Conservation (phyloP, 2,888 invertebrate genomes). For the Diarsia rubi region DNA sequence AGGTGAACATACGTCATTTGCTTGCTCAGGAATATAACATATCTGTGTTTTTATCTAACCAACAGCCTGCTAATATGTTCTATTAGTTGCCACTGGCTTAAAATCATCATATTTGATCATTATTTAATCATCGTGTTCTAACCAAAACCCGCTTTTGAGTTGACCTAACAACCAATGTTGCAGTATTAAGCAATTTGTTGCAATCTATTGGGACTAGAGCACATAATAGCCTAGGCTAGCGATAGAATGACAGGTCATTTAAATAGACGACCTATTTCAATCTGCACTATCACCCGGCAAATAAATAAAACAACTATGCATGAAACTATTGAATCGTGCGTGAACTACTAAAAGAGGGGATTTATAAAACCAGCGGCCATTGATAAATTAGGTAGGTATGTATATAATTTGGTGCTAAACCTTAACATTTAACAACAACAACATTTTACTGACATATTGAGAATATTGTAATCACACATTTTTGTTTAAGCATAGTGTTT, state of each 20-base stretch:
- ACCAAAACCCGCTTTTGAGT: slow-evolving; percentile 5
- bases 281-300: slow-evolving; percentile 28
- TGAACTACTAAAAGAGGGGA: slow-evolving; percentile 22
- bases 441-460: slow-evolving; percentile 38
- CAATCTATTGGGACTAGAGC: slow-evolving; percentile 34
- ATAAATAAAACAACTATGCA: slow-evolving; percentile 34
- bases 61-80: neutral
- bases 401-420: slow-evolving; percentile 31
- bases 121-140: neutral
- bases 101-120: neutral
- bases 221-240: slow-evolving; percentile 33
- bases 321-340: slow-evolving; percentile 5
- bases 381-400: slow-evolving; percentile 11
- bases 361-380: slow-evolving; percentile 20
- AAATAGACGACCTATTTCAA: slow-evolving; percentile 41
- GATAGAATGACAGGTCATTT: slow-evolving; percentile 42
- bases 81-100: neutral
- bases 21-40: neutral
- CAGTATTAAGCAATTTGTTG: slow-evolving; percentile 53
- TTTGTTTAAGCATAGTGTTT: slow-evolving; percentile 42
- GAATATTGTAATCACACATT: slow-evolving; percentile 37
- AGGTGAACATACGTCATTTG: slow-evolving; percentile 1
- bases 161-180: slow-evolving; percentile 11
- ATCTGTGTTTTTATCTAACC: neutral
- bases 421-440: slow-evolving; percentile 41